Evolutionary conservation across 1,140 invertebrate genomes (phyloP), one percentile per base, ranked within the genome.

Genomic region (Maniola jurtina): DNA sequence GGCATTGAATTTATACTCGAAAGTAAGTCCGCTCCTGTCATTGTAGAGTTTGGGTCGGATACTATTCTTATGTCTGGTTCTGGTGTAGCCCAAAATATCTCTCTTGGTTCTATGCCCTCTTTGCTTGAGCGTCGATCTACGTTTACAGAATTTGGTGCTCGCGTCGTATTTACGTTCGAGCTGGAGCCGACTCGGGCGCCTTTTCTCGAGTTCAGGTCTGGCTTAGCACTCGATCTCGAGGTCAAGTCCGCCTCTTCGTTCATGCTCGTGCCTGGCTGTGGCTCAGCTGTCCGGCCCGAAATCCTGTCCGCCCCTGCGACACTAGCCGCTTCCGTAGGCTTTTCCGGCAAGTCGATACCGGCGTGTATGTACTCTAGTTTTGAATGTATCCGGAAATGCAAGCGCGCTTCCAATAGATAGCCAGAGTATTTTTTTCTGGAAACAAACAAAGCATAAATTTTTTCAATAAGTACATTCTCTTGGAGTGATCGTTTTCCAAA

Each of bases 321-420:
- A n/a, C 9, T 61, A 0, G 50, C 56, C 4, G 48, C 59, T 34
- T 35, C 33, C 2, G 60, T 15, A n/a, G 15, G 6, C 15, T 16
- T 50, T 50, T 16, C 42, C 54, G 2, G 33, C 61, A n/a, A 33
- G 25, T 35, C n/a, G 11, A 13, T 25, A 16, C 50, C 59, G 5
- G 45, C 61, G 6, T 67, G 68, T 10, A 82, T 68, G 13, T 80
- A 75, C 11, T 83, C 76, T 15, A 84, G 66, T 16, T 82, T 86
- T 1, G 81, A 76, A 83, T 99, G 97, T 70, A 99, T 96, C 73
- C 96, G 93, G 90, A 99, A 99, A 87, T 98, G 97, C 25, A 99
- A 91, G 56, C 97, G 93, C 0, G 97, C 98, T 80, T 99, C 97
- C 59, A 99, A 89, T 1, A 95, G 94, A 88, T 98, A 98, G 5